Evolutionary conservation across 2,113 vertebrate genomes (phyloP).

Genomic region (Boleophthalmus pectinirostris): DNA sequence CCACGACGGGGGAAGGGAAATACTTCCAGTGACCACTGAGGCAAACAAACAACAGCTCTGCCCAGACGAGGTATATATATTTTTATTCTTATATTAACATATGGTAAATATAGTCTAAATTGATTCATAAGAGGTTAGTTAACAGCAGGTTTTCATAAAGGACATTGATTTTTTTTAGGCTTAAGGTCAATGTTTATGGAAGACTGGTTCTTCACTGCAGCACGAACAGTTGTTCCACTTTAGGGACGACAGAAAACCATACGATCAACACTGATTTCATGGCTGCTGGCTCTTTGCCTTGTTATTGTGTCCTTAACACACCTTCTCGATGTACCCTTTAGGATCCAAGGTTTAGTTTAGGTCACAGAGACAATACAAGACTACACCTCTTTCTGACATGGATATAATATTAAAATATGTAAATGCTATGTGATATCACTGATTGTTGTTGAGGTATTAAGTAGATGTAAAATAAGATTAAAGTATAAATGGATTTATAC

Average conservation of each 20-base stretch:
- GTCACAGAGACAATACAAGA: not conserved
- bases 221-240: slow-evolving; percentile 63
- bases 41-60: slow-evolving; percentile 44
- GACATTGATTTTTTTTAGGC: slow-evolving; percentile 67
- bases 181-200: slow-evolving; percentile 70
- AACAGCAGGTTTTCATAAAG: slow-evolving; percentile 35
- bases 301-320: slow-evolving; percentile 31
- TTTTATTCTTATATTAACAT: not conserved
- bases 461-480: not conserved
- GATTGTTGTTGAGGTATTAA: not conserved
- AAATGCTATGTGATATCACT: not conserved
- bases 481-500: too few species aligned
- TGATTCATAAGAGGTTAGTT: slow-evolving; percentile 26
- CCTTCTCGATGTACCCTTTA: slow-evolving; percentile 9
- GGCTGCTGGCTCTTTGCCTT: slow-evolving; percentile 52
- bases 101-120: slow-evolving; percentile 6
- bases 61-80: not conserved
- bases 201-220: slow-evolving; percentile 47
- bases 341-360: not conserved
- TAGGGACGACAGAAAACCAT: slow-evolving; percentile 34
- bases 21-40: slow-evolving; percentile 18
- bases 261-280: slow-evolving; percentile 60
- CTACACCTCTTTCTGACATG: not conserved
- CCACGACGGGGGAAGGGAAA: slow-evolving; percentile 56
- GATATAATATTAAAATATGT: not conserved